Evolutionary conservation across 2,113 vertebrate genomes (phyloP), one percentile per base, ranked within the genome.

Genomic region (Condylura cristata): DNA sequence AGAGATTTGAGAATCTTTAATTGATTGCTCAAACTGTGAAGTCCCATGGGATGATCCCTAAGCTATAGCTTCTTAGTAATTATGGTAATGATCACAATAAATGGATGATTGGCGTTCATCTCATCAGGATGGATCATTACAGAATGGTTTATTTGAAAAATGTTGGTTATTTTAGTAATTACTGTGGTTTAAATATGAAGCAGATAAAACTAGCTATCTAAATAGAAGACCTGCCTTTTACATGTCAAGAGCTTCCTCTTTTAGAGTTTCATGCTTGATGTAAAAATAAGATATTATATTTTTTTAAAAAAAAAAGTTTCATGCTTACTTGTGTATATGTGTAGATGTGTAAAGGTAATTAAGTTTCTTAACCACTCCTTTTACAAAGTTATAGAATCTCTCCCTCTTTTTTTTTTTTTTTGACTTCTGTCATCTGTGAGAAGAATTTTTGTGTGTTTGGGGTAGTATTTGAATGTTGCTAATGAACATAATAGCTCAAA

Each of bases 371-470:
- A 76, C 51, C 46, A 71, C 75, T 72, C 32, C 72, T 89, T 53
- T 76, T 39, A 65, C 16, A 76, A 41, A 83, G 51, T 68, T 76
- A 39, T 53, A 74, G 70, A 83, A 93, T 93, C 11, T 28, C 53
- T 41, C 70, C 92, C 11, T 28, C 53, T 41, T 75, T 96, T 34
- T 82, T 97, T 85, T 95, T 97, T 95, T 96, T 96, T 98, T 95
- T 96, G 75, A 83, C 95, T 82, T 41, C 39, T 93, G 28, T 71
- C 61, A 70, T 97, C 70, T 97, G 6, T 93, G 82, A 93, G 85
- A 93, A 96, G 63, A 93, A 90, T 96, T 97, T 97, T 97, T 96
- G 58, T 96, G 58, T 96, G 97, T 91, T 98, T 98, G 97, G 85
- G 61, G 71, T 96, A 91, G 32, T 93, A 37, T 63, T 97, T 96